Conservation (phyloP, 2,888 invertebrate genomes). For the Plebejus melissa region DNA sequence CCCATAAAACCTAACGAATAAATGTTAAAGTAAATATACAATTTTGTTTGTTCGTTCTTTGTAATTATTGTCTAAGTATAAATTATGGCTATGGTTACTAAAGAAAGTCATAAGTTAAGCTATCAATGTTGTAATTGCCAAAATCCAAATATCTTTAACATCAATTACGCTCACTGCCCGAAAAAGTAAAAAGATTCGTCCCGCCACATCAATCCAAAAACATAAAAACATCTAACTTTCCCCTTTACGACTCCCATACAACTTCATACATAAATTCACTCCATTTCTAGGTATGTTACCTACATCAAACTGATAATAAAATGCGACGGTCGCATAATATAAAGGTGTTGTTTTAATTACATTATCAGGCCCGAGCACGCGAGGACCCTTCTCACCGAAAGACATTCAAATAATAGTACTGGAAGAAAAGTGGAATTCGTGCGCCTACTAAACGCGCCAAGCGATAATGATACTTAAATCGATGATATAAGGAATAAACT, state of each 20-base stretch:
- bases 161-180: too few relatives aligned
- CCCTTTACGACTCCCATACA: slow-evolving; percentile 4
- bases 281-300: slow-evolving; percentile 31
- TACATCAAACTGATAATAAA: slow-evolving; percentile 54
- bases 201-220: neutral
- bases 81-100: neutral
- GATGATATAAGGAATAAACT: neutral
- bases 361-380: slow-evolving; percentile 75
- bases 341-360: slow-evolving; percentile 80
- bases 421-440: slow-evolving; percentile 63
- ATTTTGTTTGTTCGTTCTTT: neutral
- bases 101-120: too few relatives aligned
- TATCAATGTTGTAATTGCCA: neutral
- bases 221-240: neutral
- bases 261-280: slow-evolving; percentile 14
- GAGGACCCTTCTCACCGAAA: slow-evolving; percentile 75
- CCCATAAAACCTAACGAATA: too few relatives aligned
- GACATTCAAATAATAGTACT: slow-evolving; percentile 78
- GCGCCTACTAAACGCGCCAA: slow-evolving; percentile 15
- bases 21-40: neutral
- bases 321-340: slow-evolving; percentile 57
- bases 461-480: neutral
- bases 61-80: too few relatives aligned
- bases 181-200: neutral
- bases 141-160: neutral